These are phyloP conservation scores for Epinephelus lanceolatus DNA, from an alignment of 2,113 vertebrate genomes.

Conservation along the genomic window DNA sequence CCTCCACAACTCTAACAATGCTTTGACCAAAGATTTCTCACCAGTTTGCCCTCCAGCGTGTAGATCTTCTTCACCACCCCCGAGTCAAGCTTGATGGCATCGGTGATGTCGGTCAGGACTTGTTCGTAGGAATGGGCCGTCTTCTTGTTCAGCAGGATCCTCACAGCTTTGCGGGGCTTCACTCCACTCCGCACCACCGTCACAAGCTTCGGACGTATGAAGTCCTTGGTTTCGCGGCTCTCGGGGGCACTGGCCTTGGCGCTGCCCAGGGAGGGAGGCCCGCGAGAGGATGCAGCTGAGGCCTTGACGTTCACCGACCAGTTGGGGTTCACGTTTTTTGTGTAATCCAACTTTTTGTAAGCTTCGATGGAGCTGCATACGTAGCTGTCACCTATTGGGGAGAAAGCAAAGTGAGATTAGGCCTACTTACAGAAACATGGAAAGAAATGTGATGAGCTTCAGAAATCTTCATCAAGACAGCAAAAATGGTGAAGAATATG, in stretches of 20 bases:
- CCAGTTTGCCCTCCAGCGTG: slow-evolving; percentile 97
- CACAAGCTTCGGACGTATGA: slow-evolving; percentile 97
- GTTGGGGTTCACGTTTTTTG: slow-evolving; percentile 98
- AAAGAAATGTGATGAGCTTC: not conserved
- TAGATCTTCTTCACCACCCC: slow-evolving; percentile 97
- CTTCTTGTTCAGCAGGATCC: slow-evolving; percentile 98
- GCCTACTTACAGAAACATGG: not conserved
- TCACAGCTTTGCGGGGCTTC: slow-evolving; percentile 95
- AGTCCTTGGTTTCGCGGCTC: slow-evolving; percentile 92
- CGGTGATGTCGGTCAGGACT: slow-evolving; percentile 96
- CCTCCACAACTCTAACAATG: not conserved
- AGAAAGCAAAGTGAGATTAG: not conserved
- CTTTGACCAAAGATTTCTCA: slow-evolving; percentile 68
- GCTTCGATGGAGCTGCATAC: slow-evolving; percentile 96
- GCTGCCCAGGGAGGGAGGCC: slow-evolving; percentile 89
- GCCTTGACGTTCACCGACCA: slow-evolving; percentile 98
- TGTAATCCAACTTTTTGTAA: slow-evolving; percentile 98
- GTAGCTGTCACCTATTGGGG: slow-evolving; percentile 92
- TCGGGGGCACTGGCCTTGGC: slow-evolving; percentile 86
- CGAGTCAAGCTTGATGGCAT: slow-evolving; percentile 98
- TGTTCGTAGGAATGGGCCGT: slow-evolving; percentile 98
- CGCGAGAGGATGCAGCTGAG: slow-evolving; percentile 82
- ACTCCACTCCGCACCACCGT: slow-evolving; percentile 96
- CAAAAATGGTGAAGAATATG: not conserved
- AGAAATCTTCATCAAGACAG: not conserved